Base-by-base conservation (phyloP, 2,888 invertebrate species). In the Synergus itoensis region DNA sequence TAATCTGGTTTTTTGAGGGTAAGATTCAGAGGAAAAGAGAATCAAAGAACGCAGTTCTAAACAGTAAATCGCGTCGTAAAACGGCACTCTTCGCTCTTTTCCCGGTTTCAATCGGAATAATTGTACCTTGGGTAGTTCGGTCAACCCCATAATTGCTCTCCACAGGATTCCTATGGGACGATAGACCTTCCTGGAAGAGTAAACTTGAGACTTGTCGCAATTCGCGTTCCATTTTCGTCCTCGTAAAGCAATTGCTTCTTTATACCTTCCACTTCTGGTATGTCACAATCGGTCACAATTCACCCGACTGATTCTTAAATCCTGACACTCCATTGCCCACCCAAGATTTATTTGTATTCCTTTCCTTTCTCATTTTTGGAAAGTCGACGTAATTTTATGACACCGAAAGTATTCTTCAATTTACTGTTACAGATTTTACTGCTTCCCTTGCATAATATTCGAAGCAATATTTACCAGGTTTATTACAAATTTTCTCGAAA, bases 311-410 rank as follows among this genome's bases (percentile, higher is more conserved):
- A 69, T 21, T 65, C 41, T 16, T 21, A 40, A 8, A 53, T 53
- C 48, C n/a, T 53, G 11, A 4, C n/a, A 45, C 67, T 69, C 45
- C 21, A 16, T 11, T 21, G 69, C 21, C 73, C 53, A 73, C n/a
- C 67, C 21, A 69, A 73, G 73, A 73, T 73, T 73, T 73, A 73
- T 73, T 73, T 73, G 53, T 36, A 36, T 28, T 73, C 53, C 48
- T 53, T 69, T 69, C 16, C 45, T 69, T 69, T 7, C 8, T 45
- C 16, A 45, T 69, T 73, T 73, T 45, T 14, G n/a, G 67, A 69
- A 69, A 69, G 45, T 53, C 36, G 36, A 73, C 43, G 43, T 21
- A 60, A 60, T 60, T 60, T 60, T 60, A 60, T 60, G 60, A 21
- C 21, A 21, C 60, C 5, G 18, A 21, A 60, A 60, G 60, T 21